Percentiles rank a stretch among this genome's conserved stretches.
These are phyloP conservation scores for Lepus oiostolus DNA, from an alignment of 2,797 vertebrate species.

Conservation along the genomic window DNA sequence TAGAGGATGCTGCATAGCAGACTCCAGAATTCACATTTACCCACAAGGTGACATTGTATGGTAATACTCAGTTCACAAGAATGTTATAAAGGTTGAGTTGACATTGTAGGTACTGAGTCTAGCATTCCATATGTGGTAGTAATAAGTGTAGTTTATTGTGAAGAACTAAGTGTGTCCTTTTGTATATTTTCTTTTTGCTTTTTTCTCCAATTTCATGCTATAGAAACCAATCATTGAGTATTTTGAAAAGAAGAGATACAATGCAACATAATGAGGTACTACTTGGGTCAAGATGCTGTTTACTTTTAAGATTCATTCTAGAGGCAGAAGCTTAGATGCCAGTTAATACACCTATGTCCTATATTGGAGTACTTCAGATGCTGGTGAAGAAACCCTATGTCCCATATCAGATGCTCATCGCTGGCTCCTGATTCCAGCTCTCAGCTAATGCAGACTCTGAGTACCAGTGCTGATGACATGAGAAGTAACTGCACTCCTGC, in stretches of 20 bases:
- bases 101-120: neutral
- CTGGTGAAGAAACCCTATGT: no score
- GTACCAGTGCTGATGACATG: no score
- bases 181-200: neutral
- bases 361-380: no score
- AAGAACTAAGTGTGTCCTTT: neutral
- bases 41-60: no score
- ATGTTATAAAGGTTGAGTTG: neutral
- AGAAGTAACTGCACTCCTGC: no score
- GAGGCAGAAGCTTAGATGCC: no score
- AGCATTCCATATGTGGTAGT: neutral
- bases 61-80: neutral
- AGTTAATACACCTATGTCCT: no score
- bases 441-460: no score
- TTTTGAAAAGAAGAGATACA: conserved; percentile 13
- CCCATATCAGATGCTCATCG: no score
- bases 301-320: no score
- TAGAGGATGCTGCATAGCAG: neutral
- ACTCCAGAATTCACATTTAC: neutral
- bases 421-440: no score
- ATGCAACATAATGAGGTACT: neutral
- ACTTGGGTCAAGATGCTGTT: neutral
- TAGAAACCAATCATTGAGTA: neutral
- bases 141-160: neutral
- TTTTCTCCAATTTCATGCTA: neutral